Conservation (phyloP, 2,888 invertebrate species). For the Pachliopta kotzebuea region DNA sequence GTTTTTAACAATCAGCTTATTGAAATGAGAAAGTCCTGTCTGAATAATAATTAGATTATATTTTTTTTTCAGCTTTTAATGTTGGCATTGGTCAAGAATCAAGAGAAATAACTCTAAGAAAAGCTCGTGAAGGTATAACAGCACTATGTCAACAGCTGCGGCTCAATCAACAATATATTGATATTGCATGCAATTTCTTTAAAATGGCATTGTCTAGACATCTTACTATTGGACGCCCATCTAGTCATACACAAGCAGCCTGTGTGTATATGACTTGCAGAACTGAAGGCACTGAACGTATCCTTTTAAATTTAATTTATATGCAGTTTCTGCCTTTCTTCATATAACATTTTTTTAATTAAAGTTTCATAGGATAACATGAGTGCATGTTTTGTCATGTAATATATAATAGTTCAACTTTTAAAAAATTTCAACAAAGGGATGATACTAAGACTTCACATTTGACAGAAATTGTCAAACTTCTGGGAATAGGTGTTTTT, state of each 20-base stretch:
- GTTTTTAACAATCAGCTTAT: too few species aligned
- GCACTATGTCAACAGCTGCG: constrained; percentile 92
- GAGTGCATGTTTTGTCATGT: too few species aligned
- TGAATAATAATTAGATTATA: neutral
- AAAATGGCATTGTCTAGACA: constrained; percentile 92
- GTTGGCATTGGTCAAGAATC: constrained; percentile 93
- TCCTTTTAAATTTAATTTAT: constrained; percentile 71
- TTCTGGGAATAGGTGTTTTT: too few species aligned
- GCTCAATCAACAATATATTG: constrained; percentile 94
- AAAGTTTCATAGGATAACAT: too few species aligned
- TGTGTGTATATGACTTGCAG: constrained; percentile 99
- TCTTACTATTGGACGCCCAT: constrained; percentile 94
- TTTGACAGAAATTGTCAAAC: too few species aligned
- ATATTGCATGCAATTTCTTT: constrained; percentile 96
- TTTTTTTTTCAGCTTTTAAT: constrained; percentile 83
- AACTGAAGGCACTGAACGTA: constrained; percentile 96
- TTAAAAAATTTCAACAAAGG: too few species aligned
- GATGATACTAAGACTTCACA: too few species aligned
- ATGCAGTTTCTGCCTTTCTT: neutral
- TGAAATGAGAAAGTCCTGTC: too few species aligned
- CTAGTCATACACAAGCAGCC: constrained; percentile 95
- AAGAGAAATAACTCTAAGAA: constrained; percentile 93
- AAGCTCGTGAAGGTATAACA: constrained; percentile 92
- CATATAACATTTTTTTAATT: neutral
- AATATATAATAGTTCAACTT: too few species aligned